Evolutionary conservation across 37 sponge, comb jelly and placozoan genomes (phyloP).

Genomic region (Beroe forskalii): DNA sequence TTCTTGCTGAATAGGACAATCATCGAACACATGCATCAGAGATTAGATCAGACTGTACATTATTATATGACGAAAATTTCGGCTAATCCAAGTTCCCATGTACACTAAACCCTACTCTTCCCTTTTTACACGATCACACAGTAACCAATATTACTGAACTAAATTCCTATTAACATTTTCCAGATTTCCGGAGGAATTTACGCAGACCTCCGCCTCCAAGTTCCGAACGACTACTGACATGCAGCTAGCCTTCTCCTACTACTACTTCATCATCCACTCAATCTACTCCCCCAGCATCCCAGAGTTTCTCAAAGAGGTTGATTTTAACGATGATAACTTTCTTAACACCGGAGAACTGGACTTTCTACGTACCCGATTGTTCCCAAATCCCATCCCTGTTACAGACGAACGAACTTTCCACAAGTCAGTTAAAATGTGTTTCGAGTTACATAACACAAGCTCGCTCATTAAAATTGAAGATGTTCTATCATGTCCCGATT

Average conservation of each 20-base stretch:
- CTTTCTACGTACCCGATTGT: neutral
- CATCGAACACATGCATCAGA: constrained; percentile 13
- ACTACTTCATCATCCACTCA: constrained; percentile 81
- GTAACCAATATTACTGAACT: too few species aligned
- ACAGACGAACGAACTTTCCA: neutral
- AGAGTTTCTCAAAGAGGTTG: neutral
- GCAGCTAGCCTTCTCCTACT: constrained; percentile 93
- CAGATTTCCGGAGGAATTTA: constrained; percentile 83
- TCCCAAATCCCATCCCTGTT: neutral
- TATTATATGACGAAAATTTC: too few species aligned
- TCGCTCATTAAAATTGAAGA: neutral
- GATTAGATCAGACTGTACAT: too few species aligned
- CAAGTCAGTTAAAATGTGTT: neutral
- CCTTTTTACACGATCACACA: too few species aligned
- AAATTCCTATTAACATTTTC: too few species aligned
- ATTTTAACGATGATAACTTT: neutral
- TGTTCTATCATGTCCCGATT: neutral
- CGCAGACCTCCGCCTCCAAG: constrained; percentile 80
- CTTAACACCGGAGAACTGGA: neutral
- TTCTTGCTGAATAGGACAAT: constrained; percentile 85
- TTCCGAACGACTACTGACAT: constrained; percentile 82
- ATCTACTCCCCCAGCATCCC: neutral
- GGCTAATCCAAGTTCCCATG: too few species aligned
- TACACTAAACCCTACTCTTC: too few species aligned
- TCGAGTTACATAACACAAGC: neutral